Conservation (phyloP, 2,888 invertebrate species). For the Sphinx pinastri region DNA sequence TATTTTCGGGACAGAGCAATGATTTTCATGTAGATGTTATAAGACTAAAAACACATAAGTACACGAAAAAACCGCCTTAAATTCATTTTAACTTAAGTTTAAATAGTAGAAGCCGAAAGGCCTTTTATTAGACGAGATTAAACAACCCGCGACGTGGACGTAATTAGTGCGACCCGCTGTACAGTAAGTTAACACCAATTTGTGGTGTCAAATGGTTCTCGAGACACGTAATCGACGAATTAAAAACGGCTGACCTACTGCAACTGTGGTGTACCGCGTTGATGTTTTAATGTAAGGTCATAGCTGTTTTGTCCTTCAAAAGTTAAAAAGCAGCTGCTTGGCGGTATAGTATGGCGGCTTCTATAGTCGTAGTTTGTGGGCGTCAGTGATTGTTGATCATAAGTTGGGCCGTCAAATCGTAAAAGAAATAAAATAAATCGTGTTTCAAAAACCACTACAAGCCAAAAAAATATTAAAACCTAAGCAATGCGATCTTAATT, state of each 20-base stretch:
- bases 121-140: constrained; percentile 31
- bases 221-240: constrained; percentile 45
- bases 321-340: too few relatives aligned
- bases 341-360: too few relatives aligned
- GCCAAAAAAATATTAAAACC: too few relatives aligned
- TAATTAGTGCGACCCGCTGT: constrained; percentile 53
- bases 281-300: neutral
- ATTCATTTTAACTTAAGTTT: neutral
- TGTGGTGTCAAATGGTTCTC: constrained; percentile 62
- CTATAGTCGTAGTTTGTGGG: too few relatives aligned
- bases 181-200: constrained; percentile 64
- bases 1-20: too few relatives aligned
- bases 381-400: too few relatives aligned
- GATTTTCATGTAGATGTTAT: too few relatives aligned
- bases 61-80: neutral
- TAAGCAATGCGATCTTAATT: too few relatives aligned
- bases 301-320: neutral
- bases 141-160: constrained; percentile 43
- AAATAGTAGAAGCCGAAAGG: constrained; percentile 8
- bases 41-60: neutral
- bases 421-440: too few relatives aligned
- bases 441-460: too few relatives aligned
- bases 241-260: constrained; percentile 32
- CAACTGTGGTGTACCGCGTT: constrained; percentile 9
- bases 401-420: too few relatives aligned